Percentiles rank a stretch among this genome's conserved stretches.
phyloP scores from a whole-genome alignment of 2,888 invertebrate genomes.

The Phania funesta region DNA sequence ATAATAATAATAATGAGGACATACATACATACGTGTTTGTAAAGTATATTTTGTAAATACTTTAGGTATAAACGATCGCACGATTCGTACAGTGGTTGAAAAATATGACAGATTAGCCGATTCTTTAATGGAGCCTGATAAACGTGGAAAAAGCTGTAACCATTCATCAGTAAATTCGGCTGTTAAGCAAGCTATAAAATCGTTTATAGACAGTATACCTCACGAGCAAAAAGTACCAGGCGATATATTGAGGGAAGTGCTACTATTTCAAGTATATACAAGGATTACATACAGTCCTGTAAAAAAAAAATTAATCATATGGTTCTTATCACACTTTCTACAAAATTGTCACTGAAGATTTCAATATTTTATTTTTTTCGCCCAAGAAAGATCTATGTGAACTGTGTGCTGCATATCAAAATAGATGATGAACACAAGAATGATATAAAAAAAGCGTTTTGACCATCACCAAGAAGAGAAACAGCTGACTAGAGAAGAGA shows the following conservation, averaged over 20 bases:
- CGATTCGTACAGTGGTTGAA: neutral
- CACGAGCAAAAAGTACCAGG: slow-evolving; percentile 40
- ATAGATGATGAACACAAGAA: too few species aligned
- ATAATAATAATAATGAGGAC: slow-evolving; percentile 4
- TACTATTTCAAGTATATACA: slow-evolving; percentile 39
- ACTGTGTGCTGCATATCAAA: neutral
- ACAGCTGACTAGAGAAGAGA: neutral
- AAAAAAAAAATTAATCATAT: slow-evolving; percentile 1
- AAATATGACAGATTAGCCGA: slow-evolving; percentile 15
- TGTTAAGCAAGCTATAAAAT: slow-evolving; percentile 38
- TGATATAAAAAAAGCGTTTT: neutral
- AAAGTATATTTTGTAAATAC: slow-evolving; percentile 35
- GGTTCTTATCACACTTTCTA: slow-evolving; percentile 37
- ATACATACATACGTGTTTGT: slow-evolving; percentile 11
- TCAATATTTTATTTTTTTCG: slow-evolving; percentile 15
- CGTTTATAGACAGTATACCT: slow-evolving; percentile 54
- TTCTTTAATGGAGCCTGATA: slow-evolving; percentile 32
- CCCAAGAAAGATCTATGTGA: neutral
- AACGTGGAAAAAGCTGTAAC: slow-evolving; percentile 54
- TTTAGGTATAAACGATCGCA: slow-evolving; percentile 48
- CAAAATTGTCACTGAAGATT: slow-evolving; percentile 39
- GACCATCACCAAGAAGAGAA: neutral
- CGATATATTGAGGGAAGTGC: slow-evolving; percentile 46
- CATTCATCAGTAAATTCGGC: slow-evolving; percentile 32
- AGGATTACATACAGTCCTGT: slow-evolving; percentile 9